Base-by-base conservation (phyloP, 2,888 invertebrate species). In the Hydriomena furcata region DNA sequence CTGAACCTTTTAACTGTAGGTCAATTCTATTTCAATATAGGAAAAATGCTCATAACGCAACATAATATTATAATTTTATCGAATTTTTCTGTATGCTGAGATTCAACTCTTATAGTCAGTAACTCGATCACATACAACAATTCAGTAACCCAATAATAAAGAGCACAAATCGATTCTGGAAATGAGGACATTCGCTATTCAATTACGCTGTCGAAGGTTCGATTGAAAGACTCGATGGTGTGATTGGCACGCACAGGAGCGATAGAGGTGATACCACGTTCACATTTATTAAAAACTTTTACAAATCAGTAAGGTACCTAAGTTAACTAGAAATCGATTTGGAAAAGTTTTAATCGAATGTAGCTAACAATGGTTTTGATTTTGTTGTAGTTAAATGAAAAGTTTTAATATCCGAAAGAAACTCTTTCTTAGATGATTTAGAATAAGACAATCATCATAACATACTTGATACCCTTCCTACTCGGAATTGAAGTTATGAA, bases 131-230 rank as follows among this genome's bases (percentile, higher is more conserved):
- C 13, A 31, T 8, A 45, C 40, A n/a, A n/a, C n/a, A n/a, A n/a
- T n/a, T n/a, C 34, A 13, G 41, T 47, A 37, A 34, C 43, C 40
- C 31, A 47, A 48, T 52, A 52, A 41, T 2, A 46, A 47, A n/a
- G 8, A 42, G 43, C n/a, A 40, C 0, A 5, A 51, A 52, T 54
- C 53, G 44, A 58, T 63, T 55, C 41, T 46, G 24, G 51, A 61
- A 65, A 60, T 55, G 56, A 55, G 60, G 60, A 49, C 61, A 58
- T 43, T 47, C 46, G 35, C 51, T 49, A 41, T 58, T 55, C 55
- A 55, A 55, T 55, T 55, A 52, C 24, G 25, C 10, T 27, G 34
- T 25, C 32, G 45, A 44, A 10, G 30, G 32, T 31, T 52, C 48
- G 55, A 58, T 53, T 43, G 50, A 38, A 30, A 12, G 36, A 6